Percentiles rank a stretch among this genome's conserved stretches.
Evolutionary conservation across 2,888 invertebrate genomes (phyloP).

Genomic region (Drosophila formosana): DNA sequence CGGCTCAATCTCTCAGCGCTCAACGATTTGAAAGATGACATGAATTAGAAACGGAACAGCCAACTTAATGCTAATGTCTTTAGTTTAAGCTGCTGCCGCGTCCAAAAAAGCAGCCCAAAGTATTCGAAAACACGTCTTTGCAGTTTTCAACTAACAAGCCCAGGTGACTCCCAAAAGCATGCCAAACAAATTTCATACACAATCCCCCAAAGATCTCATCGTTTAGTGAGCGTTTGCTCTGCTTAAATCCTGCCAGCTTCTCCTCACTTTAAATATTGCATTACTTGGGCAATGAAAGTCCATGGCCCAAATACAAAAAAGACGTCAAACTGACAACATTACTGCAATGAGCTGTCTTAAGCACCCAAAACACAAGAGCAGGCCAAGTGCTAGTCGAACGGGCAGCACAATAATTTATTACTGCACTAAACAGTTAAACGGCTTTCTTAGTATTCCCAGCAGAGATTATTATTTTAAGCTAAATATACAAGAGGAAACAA

Average conservation of each 20-base stretch:
- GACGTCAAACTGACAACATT: neutral
- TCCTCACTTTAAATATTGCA: slow-evolving; percentile 12
- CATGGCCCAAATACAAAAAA: neutral
- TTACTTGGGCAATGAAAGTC: neutral
- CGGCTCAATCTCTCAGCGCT: slow-evolving; percentile 26
- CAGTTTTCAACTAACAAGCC: slow-evolving; percentile 11
- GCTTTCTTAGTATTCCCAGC: neutral
- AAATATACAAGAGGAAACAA: no score
- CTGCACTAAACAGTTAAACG: neutral
- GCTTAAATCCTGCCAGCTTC: neutral
- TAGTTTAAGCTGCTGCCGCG: slow-evolving; percentile 24
- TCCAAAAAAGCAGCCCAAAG: slow-evolving; percentile 2
- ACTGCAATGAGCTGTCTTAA: neutral
- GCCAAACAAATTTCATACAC: slow-evolving; percentile 12
- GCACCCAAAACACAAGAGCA: neutral
- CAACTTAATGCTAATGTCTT: slow-evolving; percentile 28
- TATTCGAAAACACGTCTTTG: slow-evolving; percentile 20
- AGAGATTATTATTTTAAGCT: neutral
- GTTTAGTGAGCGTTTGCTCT: neutral
- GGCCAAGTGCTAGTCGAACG: neutral
- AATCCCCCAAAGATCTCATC: slow-evolving; percentile 4
- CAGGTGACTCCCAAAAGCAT: slow-evolving; percentile 12
- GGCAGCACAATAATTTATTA: neutral
- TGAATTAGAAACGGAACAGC: slow-evolving; percentile 26
- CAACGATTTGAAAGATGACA: slow-evolving; percentile 48